phyloP scores from a whole-genome alignment of 2,888 invertebrate genomes.

The Punctoribates punctum region DNA sequence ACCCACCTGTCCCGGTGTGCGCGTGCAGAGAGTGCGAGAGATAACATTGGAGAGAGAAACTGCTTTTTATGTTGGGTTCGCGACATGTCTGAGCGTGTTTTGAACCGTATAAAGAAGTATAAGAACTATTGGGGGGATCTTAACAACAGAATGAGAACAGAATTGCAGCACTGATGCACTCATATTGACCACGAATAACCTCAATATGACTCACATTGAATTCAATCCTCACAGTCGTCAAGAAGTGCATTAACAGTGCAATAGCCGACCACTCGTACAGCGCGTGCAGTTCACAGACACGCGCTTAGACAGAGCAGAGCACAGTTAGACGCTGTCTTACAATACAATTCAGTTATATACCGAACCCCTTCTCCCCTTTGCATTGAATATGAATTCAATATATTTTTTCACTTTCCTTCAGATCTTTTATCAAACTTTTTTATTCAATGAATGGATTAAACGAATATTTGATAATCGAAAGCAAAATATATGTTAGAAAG shows the following conservation, averaged over 20 bases:
- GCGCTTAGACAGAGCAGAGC: neutral
- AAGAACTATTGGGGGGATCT: conserved; percentile 34
- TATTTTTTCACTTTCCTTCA: conserved; percentile 27
- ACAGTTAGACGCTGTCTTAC: conserved; percentile 19
- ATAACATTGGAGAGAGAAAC: neutral
- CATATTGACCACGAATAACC: conserved; percentile 37
- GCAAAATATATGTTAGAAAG: neutral
- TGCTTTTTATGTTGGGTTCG: conserved; percentile 22
- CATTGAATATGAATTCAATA: conserved; percentile 7
- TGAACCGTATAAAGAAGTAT: neutral
- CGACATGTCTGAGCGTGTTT: conserved; percentile 31
- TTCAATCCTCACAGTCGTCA: neutral
- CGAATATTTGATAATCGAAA: conserved; percentile 4
- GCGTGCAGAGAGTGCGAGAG: neutral
- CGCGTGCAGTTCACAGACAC: neutral
- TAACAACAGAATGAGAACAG: neutral
- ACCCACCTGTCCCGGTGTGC: conserved; percentile 36
- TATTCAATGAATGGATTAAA: neutral
- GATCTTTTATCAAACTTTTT: neutral
- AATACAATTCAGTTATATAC: neutral
- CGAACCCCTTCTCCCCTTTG: neutral
- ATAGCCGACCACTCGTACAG: neutral
- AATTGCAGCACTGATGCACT: conserved; percentile 23
- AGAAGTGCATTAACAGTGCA: conserved; percentile 27
- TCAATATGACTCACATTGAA: neutral